Conservation (phyloP, 2,113 vertebrate genomes). For the Marmota flaviventris region DNA sequence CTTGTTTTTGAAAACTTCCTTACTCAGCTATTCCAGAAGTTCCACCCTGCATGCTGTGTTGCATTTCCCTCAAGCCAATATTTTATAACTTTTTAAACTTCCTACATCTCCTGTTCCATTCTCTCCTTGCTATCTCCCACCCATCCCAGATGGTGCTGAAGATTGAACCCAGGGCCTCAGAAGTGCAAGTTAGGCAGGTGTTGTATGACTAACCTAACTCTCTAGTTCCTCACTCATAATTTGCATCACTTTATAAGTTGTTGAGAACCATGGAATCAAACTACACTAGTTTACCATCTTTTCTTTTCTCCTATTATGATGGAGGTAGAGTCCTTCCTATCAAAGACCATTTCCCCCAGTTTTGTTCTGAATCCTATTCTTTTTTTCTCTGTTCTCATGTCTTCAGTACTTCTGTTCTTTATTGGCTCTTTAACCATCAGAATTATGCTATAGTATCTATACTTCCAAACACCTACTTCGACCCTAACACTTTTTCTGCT, state of each 20-base stretch:
- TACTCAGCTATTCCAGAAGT: neutral
- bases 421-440: neutral
- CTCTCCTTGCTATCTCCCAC: no score
- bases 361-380: neutral
- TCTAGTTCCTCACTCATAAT: neutral
- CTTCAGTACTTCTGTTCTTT: neutral
- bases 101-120: neutral
- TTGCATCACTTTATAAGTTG: neutral
- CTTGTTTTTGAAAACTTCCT: slow-evolving; percentile 19
- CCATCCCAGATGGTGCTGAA: no score
- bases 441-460: neutral
- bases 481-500: neutral
- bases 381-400: neutral
- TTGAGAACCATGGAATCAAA: neutral
- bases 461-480: neutral
- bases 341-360: neutral
- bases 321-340: neutral
- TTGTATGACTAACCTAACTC: neutral
- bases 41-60: neutral
- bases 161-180: no score
- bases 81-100: neutral
- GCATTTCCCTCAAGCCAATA: neutral
- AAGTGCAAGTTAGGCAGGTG: neutral
- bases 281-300: neutral
- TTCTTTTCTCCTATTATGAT: neutral